Conservation (phyloP, 2,113 vertebrate species). For the Coreoperca whiteheadi region DNA sequence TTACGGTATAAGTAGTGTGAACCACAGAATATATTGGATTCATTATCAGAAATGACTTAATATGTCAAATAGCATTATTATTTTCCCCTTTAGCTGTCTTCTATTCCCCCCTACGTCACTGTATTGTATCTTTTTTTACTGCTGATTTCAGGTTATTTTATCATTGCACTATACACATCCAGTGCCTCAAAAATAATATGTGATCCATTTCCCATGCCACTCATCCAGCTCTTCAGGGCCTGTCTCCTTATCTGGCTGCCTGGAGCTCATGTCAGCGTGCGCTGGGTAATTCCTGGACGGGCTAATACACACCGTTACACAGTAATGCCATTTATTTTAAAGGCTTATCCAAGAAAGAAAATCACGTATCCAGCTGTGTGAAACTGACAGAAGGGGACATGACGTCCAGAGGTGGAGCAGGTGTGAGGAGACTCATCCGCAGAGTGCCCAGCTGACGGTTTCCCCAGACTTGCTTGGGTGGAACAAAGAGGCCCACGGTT, state of each 20-base stretch:
- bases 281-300: background rate
- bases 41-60: too few relatives aligned
- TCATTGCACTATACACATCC: background rate
- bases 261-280: too few relatives aligned
- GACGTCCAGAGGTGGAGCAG: conserved; percentile 1
- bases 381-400: background rate
- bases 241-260: background rate
- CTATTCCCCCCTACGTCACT: too few relatives aligned
- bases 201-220: background rate
- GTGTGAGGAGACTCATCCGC: background rate
- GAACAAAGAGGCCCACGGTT: conserved; percentile 42
- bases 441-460: too few relatives aligned
- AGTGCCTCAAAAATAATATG: background rate
- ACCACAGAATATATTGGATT: too few relatives aligned
- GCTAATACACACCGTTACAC: background rate
- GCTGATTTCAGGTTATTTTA: background rate
- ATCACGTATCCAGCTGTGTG: background rate
- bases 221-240: background rate
- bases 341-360: background rate
- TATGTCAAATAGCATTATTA: too few relatives aligned
- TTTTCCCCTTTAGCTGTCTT: too few relatives aligned
- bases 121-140: too few relatives aligned
- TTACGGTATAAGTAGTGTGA: too few relatives aligned
- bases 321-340: background rate
- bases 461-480: conserved; percentile 16